These are phyloP conservation scores for Rutilus rutilus DNA, from an alignment of 2,113 vertebrate species.

Conservation along the genomic window DNA sequence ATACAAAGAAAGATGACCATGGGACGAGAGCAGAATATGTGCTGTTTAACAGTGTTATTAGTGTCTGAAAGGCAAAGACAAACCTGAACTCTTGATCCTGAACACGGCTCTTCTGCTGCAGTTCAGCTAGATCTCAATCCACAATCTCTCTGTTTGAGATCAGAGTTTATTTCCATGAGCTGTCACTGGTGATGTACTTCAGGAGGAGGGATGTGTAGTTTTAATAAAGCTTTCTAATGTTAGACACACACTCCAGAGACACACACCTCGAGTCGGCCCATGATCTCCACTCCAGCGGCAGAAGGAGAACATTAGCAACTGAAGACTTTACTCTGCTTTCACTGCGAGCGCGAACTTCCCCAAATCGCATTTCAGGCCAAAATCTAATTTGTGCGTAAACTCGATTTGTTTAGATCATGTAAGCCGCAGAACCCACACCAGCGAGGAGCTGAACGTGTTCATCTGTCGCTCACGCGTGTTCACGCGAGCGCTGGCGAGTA, in stretches of 20 bases:
- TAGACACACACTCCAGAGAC: conserved; percentile 35
- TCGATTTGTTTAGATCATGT: conserved; percentile 53
- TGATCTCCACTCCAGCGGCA: background rate
- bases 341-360: conserved; percentile 25
- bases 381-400: conserved; percentile 55
- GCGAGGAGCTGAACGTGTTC: conserved; percentile 31
- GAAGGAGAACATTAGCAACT: conserved; percentile 40
- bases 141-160: background rate
- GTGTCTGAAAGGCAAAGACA: no score
- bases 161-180: background rate
- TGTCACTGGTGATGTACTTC: conserved; percentile 8
- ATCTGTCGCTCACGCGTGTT: conserved; percentile 17
- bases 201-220: conserved; percentile 52
- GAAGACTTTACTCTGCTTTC: background rate
- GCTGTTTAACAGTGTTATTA: no score
- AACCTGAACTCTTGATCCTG: no score
- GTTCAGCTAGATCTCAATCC: background rate
- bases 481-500: conserved; percentile 22
- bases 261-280: background rate
- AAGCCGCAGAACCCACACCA: conserved; percentile 31
- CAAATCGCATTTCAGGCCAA: conserved; percentile 50
- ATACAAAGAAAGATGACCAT: no score
- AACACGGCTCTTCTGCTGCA: background rate
- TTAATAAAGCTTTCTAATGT: conserved; percentile 67
- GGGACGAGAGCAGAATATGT: no score